Base-by-base conservation (phyloP, 2,888 invertebrate genomes). In the Cosmopolites sordidus region DNA sequence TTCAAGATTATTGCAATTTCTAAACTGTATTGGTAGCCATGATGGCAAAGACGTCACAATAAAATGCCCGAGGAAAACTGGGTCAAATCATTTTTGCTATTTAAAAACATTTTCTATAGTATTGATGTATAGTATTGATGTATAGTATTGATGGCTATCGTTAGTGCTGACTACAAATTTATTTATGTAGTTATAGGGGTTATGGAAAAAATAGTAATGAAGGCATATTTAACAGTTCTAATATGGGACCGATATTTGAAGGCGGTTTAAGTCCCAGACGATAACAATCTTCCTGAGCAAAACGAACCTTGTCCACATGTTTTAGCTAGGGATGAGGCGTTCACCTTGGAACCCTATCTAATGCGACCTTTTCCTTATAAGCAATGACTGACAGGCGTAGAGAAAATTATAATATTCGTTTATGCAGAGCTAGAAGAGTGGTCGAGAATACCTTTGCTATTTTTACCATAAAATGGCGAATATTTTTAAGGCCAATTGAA, bases 311-410 rank as follows among this genome's bases (percentile, higher is more conserved):
- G 38, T 15, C 60, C 61, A 29, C 54, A 58, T 53, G 61, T 61
- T 33, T 43, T 64, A 45, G 45, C 62, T 40, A 63, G 60, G 8
- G 63, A 64, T 41, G 59, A 64, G 50, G 64, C 61, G 17, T 64
- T 65, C 56, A 42, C 58, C n/a, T 47, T 62, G 14, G 57, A 59
- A 44, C 58, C 57, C 15, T 56, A 53, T 46, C 45, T 64, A 40
- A 59, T 62, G 60, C 48, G 58, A 27, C 62, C 62, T 14, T 65
- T 53, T 54, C 60, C 59, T 12, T 56, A 58, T 41, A 43, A 45
- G 29, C 58, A 58, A 18, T 40, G 48, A 38, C 12, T 38, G 48
- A 61, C 42, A 53, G 22, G 9, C 39, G 14, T 11, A 60, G 57
- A 50, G 55, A 54, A 44, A 58, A 45, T 17, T 56, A 40, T 54